phyloP scores from a whole-genome alignment of 1,140 invertebrate species.

The Dendroctonus ponderosae region DNA sequence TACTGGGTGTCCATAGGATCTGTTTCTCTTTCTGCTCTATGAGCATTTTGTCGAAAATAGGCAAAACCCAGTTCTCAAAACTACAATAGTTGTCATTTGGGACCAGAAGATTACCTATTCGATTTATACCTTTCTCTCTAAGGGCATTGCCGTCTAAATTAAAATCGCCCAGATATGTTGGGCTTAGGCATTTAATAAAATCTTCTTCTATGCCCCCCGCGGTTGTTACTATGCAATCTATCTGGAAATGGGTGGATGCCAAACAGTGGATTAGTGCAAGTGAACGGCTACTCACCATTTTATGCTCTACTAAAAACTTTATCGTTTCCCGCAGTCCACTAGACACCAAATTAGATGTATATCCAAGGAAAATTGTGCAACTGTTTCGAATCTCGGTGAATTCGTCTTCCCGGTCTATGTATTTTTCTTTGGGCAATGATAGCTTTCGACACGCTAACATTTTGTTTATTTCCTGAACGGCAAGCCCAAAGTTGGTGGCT shows the following conservation, averaged over 20 bases:
- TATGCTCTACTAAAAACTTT: conserved; percentile 85
- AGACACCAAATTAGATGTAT: conserved; percentile 97
- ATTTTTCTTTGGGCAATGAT: conserved; percentile 65
- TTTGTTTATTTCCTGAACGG: conserved; percentile 87
- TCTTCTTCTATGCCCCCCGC: conserved; percentile 99
- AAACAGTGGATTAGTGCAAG: not conserved
- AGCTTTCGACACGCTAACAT: conserved; percentile 77
- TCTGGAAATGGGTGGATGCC: conserved; percentile 49
- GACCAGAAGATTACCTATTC: conserved; percentile 96
- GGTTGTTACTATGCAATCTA: conserved; percentile 96
- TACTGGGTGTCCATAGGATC: conserved; percentile 90
- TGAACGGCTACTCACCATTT: conserved; percentile 58
- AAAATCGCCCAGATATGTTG: conserved; percentile 92
- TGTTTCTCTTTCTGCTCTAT: conserved; percentile 78
- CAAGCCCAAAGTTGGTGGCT: conserved; percentile 91
- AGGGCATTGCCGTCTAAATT: conserved; percentile 74
- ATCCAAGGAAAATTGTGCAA: conserved; percentile 97
- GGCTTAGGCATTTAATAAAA: conserved; percentile 96
- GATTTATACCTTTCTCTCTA: conserved; percentile 87
- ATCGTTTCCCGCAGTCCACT: conserved; percentile 92
- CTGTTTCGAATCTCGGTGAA: conserved; percentile 75
- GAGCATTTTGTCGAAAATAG: conserved; percentile 89
- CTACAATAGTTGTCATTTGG: conserved; percentile 98
- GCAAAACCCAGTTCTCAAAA: conserved; percentile 98
- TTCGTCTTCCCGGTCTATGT: conserved; percentile 71